Evolutionary conservation across 2,113 vertebrate genomes (phyloP).

Genomic region (Rhineura floridana): DNA sequence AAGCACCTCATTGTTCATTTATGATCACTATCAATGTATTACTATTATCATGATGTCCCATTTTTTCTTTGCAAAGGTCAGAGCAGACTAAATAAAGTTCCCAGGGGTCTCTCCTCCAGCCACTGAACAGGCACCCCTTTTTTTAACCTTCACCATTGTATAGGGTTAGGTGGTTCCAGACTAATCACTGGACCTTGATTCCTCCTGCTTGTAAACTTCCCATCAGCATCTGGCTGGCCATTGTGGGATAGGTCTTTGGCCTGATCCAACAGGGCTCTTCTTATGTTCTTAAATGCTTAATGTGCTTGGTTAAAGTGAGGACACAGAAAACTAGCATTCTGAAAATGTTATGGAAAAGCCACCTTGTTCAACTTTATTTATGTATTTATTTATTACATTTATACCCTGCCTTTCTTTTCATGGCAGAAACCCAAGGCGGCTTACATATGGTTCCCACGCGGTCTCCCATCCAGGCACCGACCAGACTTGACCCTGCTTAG

Average conservation of each 20-base stretch:
- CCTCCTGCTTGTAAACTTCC: not conserved
- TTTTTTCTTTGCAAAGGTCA: not conserved
- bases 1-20: not conserved
- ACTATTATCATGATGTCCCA: not conserved
- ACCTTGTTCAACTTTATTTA: too few relatives aligned
- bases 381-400: too few relatives aligned
- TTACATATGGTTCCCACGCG: too few relatives aligned
- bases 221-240: not conserved
- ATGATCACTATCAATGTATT: not conserved
- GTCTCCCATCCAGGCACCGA: too few relatives aligned
- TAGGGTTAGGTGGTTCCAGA: not conserved
- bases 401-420: too few relatives aligned
- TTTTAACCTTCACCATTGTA: not conserved
- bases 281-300: not conserved
- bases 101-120: not conserved
- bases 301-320: not conserved
- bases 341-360: not conserved
- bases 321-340: not conserved
- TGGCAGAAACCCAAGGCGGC: too few relatives aligned
- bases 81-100: not conserved
- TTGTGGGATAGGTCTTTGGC: not conserved
- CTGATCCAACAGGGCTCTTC: not conserved
- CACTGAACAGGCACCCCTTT: not conserved
- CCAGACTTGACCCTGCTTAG: too few relatives aligned
- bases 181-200: not conserved